Evolutionary conservation across 2,888 invertebrate species (phyloP).

Genomic region (Ramazzottius varieornatus): DNA sequence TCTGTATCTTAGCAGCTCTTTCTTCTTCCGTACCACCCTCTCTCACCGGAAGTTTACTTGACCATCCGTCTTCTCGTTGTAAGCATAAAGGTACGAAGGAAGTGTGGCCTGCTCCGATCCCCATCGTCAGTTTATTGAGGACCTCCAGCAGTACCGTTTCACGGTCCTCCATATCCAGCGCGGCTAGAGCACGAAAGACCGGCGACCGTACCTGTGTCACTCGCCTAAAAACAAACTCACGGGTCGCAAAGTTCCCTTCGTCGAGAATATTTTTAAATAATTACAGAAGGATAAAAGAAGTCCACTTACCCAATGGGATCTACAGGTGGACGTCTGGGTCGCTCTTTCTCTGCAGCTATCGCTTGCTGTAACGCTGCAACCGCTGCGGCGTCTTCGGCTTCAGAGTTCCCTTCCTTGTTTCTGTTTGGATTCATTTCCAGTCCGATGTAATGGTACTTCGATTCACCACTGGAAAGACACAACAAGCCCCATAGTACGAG

Average conservation of each 20-base stretch:
- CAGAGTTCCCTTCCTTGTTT: neutral
- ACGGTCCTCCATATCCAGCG: neutral
- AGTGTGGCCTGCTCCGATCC: neutral
- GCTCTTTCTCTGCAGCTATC: neutral
- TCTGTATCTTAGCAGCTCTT: neutral
- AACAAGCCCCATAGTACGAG: too few relatives aligned
- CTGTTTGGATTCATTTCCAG: neutral
- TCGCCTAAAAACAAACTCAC: neutral
- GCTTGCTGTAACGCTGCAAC: neutral
- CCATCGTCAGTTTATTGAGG: neutral
- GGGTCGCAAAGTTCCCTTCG: too few relatives aligned
- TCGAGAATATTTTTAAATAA: neutral
- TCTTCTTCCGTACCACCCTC: neutral
- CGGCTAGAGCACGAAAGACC: neutral
- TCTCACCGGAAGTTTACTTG: neutral
- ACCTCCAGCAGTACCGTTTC: neutral
- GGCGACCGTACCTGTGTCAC: neutral
- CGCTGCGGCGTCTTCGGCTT: neutral
- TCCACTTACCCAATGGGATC: neutral
- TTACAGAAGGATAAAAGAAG: neutral
- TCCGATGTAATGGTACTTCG: conserved; percentile 2
- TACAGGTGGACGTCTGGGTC: neutral
- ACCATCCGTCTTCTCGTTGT: neutral
- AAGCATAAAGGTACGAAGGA: neutral
- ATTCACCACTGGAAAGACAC: neutral